Percentiles rank a stretch among this genome's conserved stretches.
phyloP scores from a whole-genome alignment of 2,113 vertebrate species.

The Oceanodroma tethys region DNA sequence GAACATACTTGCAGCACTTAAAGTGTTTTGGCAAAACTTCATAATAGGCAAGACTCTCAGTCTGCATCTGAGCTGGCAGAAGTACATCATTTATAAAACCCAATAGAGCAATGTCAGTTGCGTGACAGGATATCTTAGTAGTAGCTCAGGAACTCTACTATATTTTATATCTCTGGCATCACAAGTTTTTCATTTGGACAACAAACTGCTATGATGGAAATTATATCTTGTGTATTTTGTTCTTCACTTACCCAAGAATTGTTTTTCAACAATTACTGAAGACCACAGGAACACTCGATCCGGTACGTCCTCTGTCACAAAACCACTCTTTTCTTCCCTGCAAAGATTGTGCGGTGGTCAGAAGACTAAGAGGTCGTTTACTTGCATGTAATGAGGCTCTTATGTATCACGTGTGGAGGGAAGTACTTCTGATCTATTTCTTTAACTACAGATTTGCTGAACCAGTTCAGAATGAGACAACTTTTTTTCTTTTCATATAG shows the following conservation, averaged over 20 bases:
- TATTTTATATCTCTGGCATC: background rate
- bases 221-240: background rate
- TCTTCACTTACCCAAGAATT: background rate
- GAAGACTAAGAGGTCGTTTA: background rate
- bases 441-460: background rate
- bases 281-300: background rate
- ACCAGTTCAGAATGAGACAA: background rate
- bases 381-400: background rate
- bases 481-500: background rate
- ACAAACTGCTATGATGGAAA: background rate
- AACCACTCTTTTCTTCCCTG: background rate
- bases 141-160: background rate
- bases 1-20: background rate
- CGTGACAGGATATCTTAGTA: background rate
- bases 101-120: background rate
- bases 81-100: background rate
- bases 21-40: background rate
- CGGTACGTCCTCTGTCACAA: background rate
- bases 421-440: background rate
- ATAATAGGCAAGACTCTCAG: background rate
- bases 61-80: background rate
- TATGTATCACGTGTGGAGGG: accelerated
- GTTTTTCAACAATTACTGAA: background rate
- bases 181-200: background rate
- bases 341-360: accelerated